Evolutionary conservation across 2,113 vertebrate species (phyloP), one percentile per base, ranked within the genome.

Genomic region (Bothrops jararaca): DNA sequence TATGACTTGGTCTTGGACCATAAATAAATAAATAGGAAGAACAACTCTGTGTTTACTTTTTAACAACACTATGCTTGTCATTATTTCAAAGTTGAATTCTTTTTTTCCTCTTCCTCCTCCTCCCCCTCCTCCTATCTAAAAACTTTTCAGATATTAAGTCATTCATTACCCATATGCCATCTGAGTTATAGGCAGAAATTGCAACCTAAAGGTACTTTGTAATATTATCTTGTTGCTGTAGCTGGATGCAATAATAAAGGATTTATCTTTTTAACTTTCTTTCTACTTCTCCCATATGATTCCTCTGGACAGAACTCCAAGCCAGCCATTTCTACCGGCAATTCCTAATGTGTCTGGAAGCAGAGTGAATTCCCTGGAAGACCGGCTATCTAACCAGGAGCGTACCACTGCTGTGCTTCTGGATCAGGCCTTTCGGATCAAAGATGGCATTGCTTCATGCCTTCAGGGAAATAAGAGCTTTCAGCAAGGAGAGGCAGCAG

Each of bases 391-490:
- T 92, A 96, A 89, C 92, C 98, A 98, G 97, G 98, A 98, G 56
- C 96, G 92, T 89, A 98, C 97, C 22, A 96, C 96, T 2, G 94
- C 97, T 45, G 95, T 97, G 86, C 97, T 99, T 69, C 97, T 99
- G 6, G 98, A 98, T 12, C 97, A 98, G 95, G 98, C 98, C 39
- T 97, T 98, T 93, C 97, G 74, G 86, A 98, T 98, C 95, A 98
- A 98, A 95, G 98, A 98, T 0, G 97, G 98, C 91, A 95, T 98
- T 34, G 85, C 97, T 39, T 94, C 96, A 56, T 97, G 91, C 91
- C 96, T 98, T 39, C 96, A 95, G 50, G 96, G 96, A 42, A 96
- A 95, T 15, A 96, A 96, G 0, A 95, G 96, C 88, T 97, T 95
- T 7, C 89, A 94, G 69, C 97, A 97, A 6, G 95, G 96, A 1